Conservation (phyloP, 2,113 vertebrate genomes). For the Ciconia boyciana region DNA sequence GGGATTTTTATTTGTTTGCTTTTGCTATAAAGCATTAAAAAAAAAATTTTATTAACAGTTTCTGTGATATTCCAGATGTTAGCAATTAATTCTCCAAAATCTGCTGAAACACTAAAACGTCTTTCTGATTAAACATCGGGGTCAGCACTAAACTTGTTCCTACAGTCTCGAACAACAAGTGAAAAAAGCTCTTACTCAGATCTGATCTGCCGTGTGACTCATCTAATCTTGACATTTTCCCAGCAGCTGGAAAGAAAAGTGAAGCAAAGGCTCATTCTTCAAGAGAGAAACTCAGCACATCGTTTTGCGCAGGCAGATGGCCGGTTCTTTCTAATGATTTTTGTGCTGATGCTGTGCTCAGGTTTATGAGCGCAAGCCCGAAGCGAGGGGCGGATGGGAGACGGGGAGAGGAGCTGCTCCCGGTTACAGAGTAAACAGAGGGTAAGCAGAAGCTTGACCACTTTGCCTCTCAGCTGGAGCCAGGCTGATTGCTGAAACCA, state of each 20-base stretch:
- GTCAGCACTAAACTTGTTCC: not conserved
- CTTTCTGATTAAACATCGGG: not conserved
- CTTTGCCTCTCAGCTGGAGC: not conserved
- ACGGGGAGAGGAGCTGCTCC: not conserved
- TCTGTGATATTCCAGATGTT: not conserved
- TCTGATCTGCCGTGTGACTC: not conserved
- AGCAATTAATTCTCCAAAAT: not conserved
- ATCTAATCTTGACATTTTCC: conserved; percentile 2
- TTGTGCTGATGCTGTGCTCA: not conserved
- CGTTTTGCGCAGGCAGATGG: not conserved
- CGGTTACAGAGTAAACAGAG: not conserved
- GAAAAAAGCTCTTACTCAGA: not conserved
- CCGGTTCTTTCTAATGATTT: not conserved
- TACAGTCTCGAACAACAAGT: not conserved
- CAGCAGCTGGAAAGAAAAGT: not conserved
- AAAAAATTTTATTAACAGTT: not conserved
- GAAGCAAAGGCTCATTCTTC: not conserved
- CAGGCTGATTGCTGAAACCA: conserved; percentile 49
- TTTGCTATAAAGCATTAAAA: not conserved
- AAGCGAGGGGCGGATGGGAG: not conserved
- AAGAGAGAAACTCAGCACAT: not conserved
- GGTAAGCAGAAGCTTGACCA: not conserved
- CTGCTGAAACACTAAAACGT: not conserved
- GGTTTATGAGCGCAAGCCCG: not conserved
- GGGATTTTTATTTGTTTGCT: not conserved